Conservation (phyloP, 2,888 invertebrate genomes). For the Thelaira solivaga region DNA sequence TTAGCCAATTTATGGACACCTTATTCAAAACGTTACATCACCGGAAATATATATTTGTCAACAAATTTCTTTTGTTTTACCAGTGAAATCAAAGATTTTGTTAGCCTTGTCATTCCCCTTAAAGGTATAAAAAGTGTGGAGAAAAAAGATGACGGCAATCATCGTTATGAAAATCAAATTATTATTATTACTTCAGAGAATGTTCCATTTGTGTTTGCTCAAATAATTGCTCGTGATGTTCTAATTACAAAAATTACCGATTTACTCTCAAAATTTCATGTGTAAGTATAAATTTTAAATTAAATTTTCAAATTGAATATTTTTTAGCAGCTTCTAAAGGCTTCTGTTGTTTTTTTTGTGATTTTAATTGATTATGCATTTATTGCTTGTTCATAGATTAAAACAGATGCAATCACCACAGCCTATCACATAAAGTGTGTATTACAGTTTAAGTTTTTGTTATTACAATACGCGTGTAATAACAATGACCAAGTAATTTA, state of each 20-base stretch:
- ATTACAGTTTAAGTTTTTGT: no score
- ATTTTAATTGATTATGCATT: no score
- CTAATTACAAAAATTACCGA: constrained; percentile 93
- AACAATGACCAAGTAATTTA: no score
- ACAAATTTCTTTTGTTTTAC: constrained; percentile 97
- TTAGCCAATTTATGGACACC: constrained; percentile 90
- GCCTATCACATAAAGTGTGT: no score
- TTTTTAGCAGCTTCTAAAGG: no score
- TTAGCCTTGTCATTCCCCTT: constrained; percentile 92
- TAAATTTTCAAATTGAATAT: background rate
- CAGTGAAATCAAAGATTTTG: constrained; percentile 89
- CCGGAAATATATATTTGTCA: constrained; percentile 93
- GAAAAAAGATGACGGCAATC: constrained; percentile 76
- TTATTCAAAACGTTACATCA: constrained; percentile 92
- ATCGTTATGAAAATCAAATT: constrained; percentile 78
- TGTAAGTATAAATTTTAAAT: constrained; percentile 68
- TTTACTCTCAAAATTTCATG: constrained; percentile 83
- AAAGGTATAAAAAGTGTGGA: constrained; percentile 84
- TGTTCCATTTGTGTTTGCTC: constrained; percentile 91
- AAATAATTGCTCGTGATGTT: constrained; percentile 92
- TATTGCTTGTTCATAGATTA: no score
- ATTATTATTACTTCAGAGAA: constrained; percentile 89
- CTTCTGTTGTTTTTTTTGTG: no score
- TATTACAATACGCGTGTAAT: no score
- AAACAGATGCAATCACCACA: no score